phyloP scores from a whole-genome alignment of 2,888 invertebrate genomes.

The Erebia palarica region DNA sequence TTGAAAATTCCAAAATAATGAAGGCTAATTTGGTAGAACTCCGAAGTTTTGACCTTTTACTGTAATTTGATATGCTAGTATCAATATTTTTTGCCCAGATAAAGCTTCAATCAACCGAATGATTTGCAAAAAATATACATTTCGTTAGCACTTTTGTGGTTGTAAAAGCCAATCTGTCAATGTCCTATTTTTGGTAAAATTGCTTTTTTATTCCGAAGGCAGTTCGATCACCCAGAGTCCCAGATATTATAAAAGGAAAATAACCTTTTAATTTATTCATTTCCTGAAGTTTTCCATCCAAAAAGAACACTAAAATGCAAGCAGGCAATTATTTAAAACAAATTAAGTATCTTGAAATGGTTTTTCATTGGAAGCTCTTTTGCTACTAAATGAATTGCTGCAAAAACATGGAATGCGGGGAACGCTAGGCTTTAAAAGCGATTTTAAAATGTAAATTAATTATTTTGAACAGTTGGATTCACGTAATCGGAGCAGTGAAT shows the following conservation, averaged over 20 bases:
- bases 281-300: conserved; percentile 4
- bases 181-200: background rate
- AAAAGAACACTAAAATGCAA: background rate
- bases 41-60: background rate
- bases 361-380: conserved; percentile 23
- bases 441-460: conserved; percentile 23
- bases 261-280: background rate
- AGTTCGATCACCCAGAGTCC: background rate
- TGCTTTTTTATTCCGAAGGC: background rate
- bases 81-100: background rate
- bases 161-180: background rate
- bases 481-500: conserved; percentile 16
- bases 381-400: conserved; percentile 21
- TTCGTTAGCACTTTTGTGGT: conserved; percentile 5
- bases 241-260: background rate
- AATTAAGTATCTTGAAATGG: conserved; percentile 9
- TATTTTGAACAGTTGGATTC: conserved; percentile 23
- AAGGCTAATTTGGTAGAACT: background rate
- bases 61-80: conserved; percentile 3
- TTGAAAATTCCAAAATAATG: background rate
- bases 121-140: background rate
- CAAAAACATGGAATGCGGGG: conserved; percentile 17
- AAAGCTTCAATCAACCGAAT: background rate
- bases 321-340: background rate
- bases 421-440: conserved; percentile 12